These are phyloP conservation scores for Athrips mouffetella DNA, from an alignment of 2,888 invertebrate genomes.

Conservation along the genomic window DNA sequence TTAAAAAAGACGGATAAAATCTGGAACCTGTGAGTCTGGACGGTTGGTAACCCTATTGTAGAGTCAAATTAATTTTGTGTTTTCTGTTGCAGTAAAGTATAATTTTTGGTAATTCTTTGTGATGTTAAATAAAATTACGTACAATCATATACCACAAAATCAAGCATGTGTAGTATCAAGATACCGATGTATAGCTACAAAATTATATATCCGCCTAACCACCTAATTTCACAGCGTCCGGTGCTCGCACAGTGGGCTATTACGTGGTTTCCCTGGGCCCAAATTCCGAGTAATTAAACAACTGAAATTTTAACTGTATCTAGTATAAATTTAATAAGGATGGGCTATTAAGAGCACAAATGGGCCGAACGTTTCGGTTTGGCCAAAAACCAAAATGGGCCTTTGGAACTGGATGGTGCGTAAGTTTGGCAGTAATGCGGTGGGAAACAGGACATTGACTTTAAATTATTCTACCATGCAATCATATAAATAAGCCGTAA, in stretches of 20 bases:
- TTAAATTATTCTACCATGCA: constrained; percentile 11
- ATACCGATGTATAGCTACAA: constrained; percentile 30
- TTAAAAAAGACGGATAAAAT: no score
- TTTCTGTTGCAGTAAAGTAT: no score
- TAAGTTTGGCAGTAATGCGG: constrained; percentile 34
- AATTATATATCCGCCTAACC: constrained; percentile 47
- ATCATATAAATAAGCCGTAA: background rate
- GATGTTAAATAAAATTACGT: no score
- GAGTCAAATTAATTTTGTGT: no score
- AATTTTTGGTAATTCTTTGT: no score
- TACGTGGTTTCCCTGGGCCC: constrained; percentile 60
- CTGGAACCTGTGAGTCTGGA: no score
- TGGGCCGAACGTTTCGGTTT: constrained; percentile 66
- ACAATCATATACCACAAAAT: no score
- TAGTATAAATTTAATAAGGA: constrained; percentile 75
- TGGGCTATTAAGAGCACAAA: constrained; percentile 67
- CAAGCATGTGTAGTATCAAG: no score
- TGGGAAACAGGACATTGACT: constrained; percentile 12
- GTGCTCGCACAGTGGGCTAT: constrained; percentile 44
- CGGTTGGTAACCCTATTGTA: no score
- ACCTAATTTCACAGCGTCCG: constrained; percentile 53
- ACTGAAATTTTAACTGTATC: constrained; percentile 72
- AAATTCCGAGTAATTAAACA: constrained; percentile 73
- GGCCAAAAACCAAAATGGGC: constrained; percentile 71
- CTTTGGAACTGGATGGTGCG: constrained; percentile 40